Conservation (phyloP, 2,888 invertebrate species). For the Drosophila putrida region DNA sequence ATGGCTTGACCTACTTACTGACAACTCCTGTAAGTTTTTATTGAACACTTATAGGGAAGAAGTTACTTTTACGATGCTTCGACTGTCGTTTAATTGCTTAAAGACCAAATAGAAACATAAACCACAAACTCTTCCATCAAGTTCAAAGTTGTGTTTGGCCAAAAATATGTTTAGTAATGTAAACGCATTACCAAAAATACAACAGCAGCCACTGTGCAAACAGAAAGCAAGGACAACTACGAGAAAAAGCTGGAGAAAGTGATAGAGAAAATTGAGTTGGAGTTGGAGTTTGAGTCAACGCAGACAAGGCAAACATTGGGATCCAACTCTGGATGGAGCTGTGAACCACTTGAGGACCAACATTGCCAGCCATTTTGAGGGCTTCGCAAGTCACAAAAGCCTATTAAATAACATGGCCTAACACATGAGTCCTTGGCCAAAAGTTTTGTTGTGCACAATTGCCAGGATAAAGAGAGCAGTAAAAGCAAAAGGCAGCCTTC, state of each 20-base stretch:
- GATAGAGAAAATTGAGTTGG: constrained; percentile 1
- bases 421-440: constrained; percentile 70
- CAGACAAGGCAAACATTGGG: constrained; percentile 22
- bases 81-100: constrained; percentile 48
- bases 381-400: constrained; percentile 67
- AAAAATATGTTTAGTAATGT: constrained; percentile 80
- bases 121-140: constrained; percentile 17
- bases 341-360: constrained; percentile 36
- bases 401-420: constrained; percentile 76
- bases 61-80: constrained; percentile 34
- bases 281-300: constrained; percentile 3
- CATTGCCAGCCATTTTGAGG: constrained; percentile 24
- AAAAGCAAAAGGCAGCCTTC: constrained; percentile 36
- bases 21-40: constrained; percentile 50
- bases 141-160: constrained; percentile 28
- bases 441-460: constrained; percentile 69
- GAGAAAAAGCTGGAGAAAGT: constrained; percentile 19
- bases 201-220: constrained; percentile 48
- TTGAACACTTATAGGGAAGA: constrained; percentile 60
- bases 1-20: constrained; percentile 72
- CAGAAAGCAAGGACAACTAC: constrained; percentile 33
- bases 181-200: constrained; percentile 67
- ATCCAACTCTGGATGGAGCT: background rate
- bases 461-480: constrained; percentile 60
- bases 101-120: constrained; percentile 14